Evolutionary conservation across 1,140 invertebrate species (phyloP).

Genomic region (Branchinecta lindahli): DNA sequence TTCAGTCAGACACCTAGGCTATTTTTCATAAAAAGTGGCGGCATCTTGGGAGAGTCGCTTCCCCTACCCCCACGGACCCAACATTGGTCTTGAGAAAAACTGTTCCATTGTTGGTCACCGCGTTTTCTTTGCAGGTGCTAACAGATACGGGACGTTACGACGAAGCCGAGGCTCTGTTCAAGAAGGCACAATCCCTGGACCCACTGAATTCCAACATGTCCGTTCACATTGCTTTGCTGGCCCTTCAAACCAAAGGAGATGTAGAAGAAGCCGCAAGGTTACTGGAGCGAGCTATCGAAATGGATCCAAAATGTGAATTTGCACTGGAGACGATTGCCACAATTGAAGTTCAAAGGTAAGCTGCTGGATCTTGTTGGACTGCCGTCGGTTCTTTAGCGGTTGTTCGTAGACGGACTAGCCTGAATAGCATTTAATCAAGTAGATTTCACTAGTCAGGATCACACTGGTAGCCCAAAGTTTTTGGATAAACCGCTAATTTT

Average conservation of each 20-base stretch:
- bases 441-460: no score
- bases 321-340: constrained; percentile 87
- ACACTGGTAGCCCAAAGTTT: no score
- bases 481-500: no score
- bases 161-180: constrained; percentile 35
- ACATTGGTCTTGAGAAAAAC: no score
- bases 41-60: no score
- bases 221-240: constrained; percentile 40
- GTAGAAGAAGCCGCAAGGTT: constrained; percentile 58
- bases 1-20: no score
- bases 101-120: no score
- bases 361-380: background rate
- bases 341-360: constrained; percentile 78
- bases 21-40: no score
- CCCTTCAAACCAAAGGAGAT: constrained; percentile 62
- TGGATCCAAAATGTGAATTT: constrained; percentile 83
- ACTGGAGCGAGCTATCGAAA: constrained; percentile 63
- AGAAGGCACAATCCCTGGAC: constrained; percentile 4
- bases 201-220: background rate
- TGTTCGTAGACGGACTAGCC: no score
- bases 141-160: constrained; percentile 35
- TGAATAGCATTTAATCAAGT: no score
- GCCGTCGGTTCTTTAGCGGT: background rate
- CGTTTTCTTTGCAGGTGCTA: constrained; percentile 29
- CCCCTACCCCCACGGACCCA: no score